Base-by-base conservation (phyloP, 2,888 invertebrate genomes). In the Panopea generosa region DNA sequence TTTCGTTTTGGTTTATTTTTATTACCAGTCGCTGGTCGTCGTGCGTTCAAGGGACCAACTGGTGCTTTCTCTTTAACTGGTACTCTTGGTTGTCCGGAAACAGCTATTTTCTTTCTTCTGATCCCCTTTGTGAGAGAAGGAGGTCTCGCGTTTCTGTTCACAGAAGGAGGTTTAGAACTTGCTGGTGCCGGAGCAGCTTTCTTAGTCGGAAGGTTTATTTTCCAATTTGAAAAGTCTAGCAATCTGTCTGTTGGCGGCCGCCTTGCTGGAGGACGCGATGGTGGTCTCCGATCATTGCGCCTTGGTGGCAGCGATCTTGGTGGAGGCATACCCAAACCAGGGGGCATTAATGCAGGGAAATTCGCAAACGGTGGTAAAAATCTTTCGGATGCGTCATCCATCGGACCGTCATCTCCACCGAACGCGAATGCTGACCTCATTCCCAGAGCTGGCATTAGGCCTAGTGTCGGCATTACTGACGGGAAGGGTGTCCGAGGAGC, bases 181-280 rank as follows among this genome's bases (percentile, higher is more conserved):
- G 18, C 18, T 14, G 22, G 27, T 20, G 4, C 16, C 29, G 43
- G 49, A 24, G 20, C 33, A 18, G 7, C 56, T 20, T 3, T 20
- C 16, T 63, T 47, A 3, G 7, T 49, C 22, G 61, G 57, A 22
- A 77, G 27, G 47, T 77, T 77, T 18, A 77, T 71, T 29, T 59
- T 72, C 65, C 62, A 63, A 27, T 45, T 68, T 3, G 72, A 53
- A 18, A 73, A 49, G 20, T 53, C 33, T 6, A 52, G 20, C 16
- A 20, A 18, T 26, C 52, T 20, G 7, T 20, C 22, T 4, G 24
- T 16, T 4, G 52, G 52, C 14, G 52, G 52, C 7, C 52, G 20
- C 14, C 52, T 14, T 4, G 22, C 52, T 14, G 38, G 14, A 11
- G 56, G 56, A 16, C 56, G 11, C 16, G 22, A 18, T 27, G n/a